Conservation (phyloP, 2,888 invertebrate genomes). For the Latheticus oryzae region DNA sequence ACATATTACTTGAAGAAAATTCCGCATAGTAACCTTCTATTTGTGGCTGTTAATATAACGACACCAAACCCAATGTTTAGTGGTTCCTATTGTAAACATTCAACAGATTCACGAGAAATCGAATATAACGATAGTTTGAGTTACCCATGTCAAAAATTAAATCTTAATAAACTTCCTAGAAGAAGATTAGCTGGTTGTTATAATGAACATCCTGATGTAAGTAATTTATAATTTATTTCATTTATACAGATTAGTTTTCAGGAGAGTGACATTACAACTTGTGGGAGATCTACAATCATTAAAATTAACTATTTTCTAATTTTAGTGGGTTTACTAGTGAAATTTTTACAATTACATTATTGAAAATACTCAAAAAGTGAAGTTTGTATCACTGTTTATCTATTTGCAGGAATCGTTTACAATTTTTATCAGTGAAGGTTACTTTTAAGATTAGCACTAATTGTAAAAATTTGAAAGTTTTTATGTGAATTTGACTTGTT, state of each 20-base stretch:
- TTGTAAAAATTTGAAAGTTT: too few relatives aligned
- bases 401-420: too few relatives aligned
- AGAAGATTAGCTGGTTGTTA: slow-evolving; percentile 80
- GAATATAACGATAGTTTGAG: slow-evolving; percentile 66
- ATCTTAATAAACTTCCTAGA: slow-evolving; percentile 75
- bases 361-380: too few relatives aligned
- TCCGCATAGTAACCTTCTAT: slow-evolving; percentile 80
- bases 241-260: slow-evolving; percentile 53
- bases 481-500: slow-evolving; percentile 5
- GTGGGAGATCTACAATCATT: slow-evolving; percentile 58
- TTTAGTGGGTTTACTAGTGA: neutral
- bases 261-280: slow-evolving; percentile 67
- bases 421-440: too few relatives aligned
- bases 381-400: too few relatives aligned
- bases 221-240: slow-evolving; percentile 16
- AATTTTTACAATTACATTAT: too few relatives aligned
- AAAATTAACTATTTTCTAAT: too few relatives aligned
- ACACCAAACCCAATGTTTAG: slow-evolving; percentile 23
- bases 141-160: slow-evolving; percentile 81
- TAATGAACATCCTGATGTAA: slow-evolving; percentile 79
- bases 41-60: slow-evolving; percentile 76
- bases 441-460: too few relatives aligned
- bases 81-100: too few relatives aligned
- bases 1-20: slow-evolving; percentile 80
- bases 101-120: slow-evolving; percentile 68